Evolutionary conservation across 2,797 vertebrate species (phyloP).

Genomic region (Naso thynnoides): DNA sequence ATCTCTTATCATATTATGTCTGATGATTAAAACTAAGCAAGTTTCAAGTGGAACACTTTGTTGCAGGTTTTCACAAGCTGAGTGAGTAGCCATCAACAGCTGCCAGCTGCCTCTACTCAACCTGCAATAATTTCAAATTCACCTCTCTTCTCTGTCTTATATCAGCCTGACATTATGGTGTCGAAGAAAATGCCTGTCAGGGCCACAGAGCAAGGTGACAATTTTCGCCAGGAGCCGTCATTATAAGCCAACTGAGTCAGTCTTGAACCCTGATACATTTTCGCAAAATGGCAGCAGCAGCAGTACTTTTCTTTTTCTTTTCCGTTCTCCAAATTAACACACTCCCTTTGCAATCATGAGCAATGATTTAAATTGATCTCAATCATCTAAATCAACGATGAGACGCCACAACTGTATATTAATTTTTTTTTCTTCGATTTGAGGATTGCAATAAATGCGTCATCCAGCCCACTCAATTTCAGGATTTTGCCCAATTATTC

Average conservation of each 20-base stretch:
- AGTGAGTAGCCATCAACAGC: slow-evolving; percentile 55
- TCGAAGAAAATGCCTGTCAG: slow-evolving; percentile 63
- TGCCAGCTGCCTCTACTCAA: slow-evolving; percentile 41
- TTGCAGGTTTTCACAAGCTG: slow-evolving; percentile 36
- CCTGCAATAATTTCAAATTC: slow-evolving; percentile 47
- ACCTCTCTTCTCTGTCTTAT: slow-evolving; percentile 49
- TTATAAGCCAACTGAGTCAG: slow-evolving; percentile 50
- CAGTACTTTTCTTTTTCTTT: slow-evolving; percentile 14
- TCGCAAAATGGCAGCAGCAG: slow-evolving; percentile 31
- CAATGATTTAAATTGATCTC: slow-evolving; percentile 45
- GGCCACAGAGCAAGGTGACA: slow-evolving; percentile 65
- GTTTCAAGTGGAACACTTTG: not conserved
- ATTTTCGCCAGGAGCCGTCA: slow-evolving; percentile 52
- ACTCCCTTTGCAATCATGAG: slow-evolving; percentile 43
- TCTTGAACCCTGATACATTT: slow-evolving; percentile 48
- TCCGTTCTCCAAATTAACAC: slow-evolving; percentile 45
- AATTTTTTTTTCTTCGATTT: slow-evolving; percentile 35
- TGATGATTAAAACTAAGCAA: slow-evolving; percentile 8
- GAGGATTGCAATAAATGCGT: not conserved
- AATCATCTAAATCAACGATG: slow-evolving; percentile 47
- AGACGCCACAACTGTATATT: slow-evolving; percentile 23
- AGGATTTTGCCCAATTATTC: slow-evolving; percentile 64
- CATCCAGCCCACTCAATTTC: slow-evolving; percentile 54
- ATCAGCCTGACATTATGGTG: slow-evolving; percentile 66
- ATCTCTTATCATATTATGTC: not conserved